phyloP scores from a whole-genome alignment of 1,140 invertebrate genomes.

The Drosophila tristis region DNA sequence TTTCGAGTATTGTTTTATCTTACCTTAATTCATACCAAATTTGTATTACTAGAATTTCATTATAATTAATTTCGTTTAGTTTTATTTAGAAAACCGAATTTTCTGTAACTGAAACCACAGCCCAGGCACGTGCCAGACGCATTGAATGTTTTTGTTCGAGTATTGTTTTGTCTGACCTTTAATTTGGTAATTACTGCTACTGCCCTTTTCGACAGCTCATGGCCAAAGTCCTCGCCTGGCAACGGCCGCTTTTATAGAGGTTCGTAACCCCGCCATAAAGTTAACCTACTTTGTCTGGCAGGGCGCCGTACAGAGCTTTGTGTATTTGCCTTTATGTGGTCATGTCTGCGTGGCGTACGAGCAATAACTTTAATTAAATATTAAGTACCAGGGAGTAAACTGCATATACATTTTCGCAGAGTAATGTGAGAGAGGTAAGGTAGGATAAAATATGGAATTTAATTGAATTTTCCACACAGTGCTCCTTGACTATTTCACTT shows the following conservation, averaged over 20 bases:
- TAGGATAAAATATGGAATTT: no score
- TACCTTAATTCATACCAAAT: slow-evolving; percentile 8
- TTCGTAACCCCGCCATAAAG: slow-evolving; percentile 54
- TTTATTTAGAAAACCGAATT: no score
- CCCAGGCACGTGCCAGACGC: no score
- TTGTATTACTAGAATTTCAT: no score
- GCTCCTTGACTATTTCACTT: no score
- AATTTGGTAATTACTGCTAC: slow-evolving; percentile 50
- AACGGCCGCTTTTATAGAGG: slow-evolving; percentile 51
- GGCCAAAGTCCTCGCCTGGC: slow-evolving; percentile 46
- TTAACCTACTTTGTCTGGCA: slow-evolving; percentile 58
- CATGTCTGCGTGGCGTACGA: slow-evolving; percentile 41
- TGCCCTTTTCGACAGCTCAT: neutral
- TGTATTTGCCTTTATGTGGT: slow-evolving; percentile 9
- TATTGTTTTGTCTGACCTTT: slow-evolving; percentile 59
- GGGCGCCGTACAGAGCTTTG: neutral
- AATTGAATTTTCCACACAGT: no score
- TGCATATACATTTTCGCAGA: neutral
- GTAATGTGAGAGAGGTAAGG: no score
- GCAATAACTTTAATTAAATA: slow-evolving; percentile 68
- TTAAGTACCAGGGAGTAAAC: slow-evolving; percentile 7
- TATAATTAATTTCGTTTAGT: no score
- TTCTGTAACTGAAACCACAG: no score
- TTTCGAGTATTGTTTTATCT: slow-evolving; percentile 54
- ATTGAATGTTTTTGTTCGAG: slow-evolving; percentile 1